phyloP scores from a whole-genome alignment of 2,888 invertebrate genomes.

The Leucophenga montana region DNA sequence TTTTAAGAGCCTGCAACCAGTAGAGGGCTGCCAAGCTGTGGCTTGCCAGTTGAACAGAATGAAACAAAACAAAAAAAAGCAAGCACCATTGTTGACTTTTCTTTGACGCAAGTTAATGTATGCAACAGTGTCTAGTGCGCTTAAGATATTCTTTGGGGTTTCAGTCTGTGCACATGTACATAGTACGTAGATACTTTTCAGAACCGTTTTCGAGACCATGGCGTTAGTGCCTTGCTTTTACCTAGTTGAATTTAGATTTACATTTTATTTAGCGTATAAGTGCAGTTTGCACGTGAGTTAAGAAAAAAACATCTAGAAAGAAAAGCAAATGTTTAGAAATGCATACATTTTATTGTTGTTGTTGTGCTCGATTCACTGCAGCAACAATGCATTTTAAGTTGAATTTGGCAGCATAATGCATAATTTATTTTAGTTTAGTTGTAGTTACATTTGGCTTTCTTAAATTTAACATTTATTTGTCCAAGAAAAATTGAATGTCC shows the following conservation, averaged over 20 bases:
- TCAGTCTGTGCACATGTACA: not conserved
- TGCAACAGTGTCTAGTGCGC: conserved; percentile 11
- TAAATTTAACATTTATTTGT: too few relatives aligned
- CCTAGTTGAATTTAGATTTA: conserved; percentile 62
- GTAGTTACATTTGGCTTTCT: too few relatives aligned
- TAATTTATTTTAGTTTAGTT: too few relatives aligned
- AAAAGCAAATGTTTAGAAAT: conserved; percentile 19
- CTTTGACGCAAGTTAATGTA: conserved; percentile 22
- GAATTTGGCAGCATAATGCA: not conserved
- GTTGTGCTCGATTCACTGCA: conserved; percentile 21
- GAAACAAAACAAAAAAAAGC: too few relatives aligned
- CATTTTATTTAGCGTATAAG: conserved; percentile 66
- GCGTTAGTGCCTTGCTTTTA: not conserved
- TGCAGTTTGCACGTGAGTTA: conserved; percentile 35
- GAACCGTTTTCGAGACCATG: conserved; percentile 23
- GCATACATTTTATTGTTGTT: conserved; percentile 30
- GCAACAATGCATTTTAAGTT: not conserved
- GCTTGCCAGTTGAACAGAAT: too few relatives aligned
- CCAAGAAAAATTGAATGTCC: too few relatives aligned
- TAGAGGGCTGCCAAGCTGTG: too few relatives aligned
- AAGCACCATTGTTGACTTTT: conserved; percentile 7
- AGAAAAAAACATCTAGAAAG: conserved; percentile 53
- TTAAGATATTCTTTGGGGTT: conserved; percentile 20
- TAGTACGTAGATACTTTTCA: conserved; percentile 1
- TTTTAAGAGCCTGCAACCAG: not conserved